phyloP scores from a whole-genome alignment of 2,797 vertebrate species.

The Leuciscus waleckii region DNA sequence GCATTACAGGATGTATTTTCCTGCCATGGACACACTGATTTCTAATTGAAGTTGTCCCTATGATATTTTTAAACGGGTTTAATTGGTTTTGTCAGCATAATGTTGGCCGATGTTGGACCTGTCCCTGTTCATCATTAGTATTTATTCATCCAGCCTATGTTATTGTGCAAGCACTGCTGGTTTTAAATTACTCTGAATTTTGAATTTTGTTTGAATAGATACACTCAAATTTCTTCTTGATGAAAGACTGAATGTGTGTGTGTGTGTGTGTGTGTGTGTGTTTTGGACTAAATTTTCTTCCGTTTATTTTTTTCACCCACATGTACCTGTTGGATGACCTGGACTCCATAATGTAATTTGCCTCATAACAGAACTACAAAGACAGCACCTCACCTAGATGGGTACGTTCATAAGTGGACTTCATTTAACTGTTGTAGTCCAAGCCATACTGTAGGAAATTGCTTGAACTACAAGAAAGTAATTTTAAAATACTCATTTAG shows the following conservation, averaged over 20 bases:
- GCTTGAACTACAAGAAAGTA: background rate
- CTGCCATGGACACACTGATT: conserved; percentile 14
- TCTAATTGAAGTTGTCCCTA: conserved; percentile 16
- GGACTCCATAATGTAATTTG: conserved; percentile 71
- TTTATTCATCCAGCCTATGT: conserved; percentile 9
- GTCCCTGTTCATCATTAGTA: conserved; percentile 22
- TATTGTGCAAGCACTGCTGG: conserved; percentile 38
- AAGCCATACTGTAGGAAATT: background rate
- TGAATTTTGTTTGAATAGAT: conserved; percentile 40
- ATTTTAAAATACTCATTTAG: background rate
- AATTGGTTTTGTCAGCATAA: conserved; percentile 28
- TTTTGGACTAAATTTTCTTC: conserved; percentile 27
- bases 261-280: conserved; percentile 43
- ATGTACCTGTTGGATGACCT: conserved; percentile 66
- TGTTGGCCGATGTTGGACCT: conserved; percentile 14
- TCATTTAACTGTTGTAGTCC: background rate
- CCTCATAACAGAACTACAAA: conserved; percentile 91
- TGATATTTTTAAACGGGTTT: conserved; percentile 1
- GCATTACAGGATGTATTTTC: conserved; percentile 15
- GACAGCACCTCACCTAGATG: conserved; percentile 94
- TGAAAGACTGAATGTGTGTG: conserved; percentile 69
- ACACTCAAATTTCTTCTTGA: conserved; percentile 59
- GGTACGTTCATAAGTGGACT: conserved; percentile 71
- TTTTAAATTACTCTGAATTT: conserved; percentile 28
- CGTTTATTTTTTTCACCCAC: conserved; percentile 38